Conservation (phyloP, 2,113 vertebrate species). For the Rhinogobius similis region DNA sequence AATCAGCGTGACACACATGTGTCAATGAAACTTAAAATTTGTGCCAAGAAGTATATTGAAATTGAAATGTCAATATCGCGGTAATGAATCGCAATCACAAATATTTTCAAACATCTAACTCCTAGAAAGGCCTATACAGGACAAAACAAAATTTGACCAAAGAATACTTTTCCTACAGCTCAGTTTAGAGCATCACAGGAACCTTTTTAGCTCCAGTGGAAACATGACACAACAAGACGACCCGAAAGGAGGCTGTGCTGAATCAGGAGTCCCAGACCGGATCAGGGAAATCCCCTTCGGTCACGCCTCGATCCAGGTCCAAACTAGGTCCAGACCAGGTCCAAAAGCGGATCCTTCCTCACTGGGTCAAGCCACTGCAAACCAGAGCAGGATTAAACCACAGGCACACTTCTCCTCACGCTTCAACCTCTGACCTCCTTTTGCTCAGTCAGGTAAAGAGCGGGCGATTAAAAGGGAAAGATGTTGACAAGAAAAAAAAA, state of each 20-base stretch:
- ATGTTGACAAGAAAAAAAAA: not conserved
- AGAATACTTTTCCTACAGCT: too few relatives aligned
- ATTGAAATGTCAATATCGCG: too few relatives aligned
- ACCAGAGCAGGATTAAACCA: slow-evolving; percentile 14
- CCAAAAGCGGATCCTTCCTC: not conserved
- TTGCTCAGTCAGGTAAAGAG: slow-evolving; percentile 14
- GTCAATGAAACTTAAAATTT: too few relatives aligned
- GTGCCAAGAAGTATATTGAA: too few relatives aligned
- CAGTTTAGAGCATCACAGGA: too few relatives aligned
- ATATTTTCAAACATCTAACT: too few relatives aligned
- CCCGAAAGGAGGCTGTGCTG: slow-evolving; percentile 23
- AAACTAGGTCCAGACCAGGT: slow-evolving; percentile 24
- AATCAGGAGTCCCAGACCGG: slow-evolving; percentile 66
- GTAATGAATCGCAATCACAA: too few relatives aligned
- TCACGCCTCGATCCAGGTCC: slow-evolving; percentile 42
- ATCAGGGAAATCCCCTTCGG: slow-evolving; percentile 46
- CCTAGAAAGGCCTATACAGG: too few relatives aligned
- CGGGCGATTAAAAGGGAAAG: not conserved
- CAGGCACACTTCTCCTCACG: not conserved
- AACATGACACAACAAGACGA: slow-evolving; percentile 6
- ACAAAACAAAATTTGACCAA: too few relatives aligned
- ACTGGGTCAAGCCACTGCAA: slow-evolving; percentile 4
- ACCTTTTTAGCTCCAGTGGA: not conserved
- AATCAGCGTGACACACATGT: too few relatives aligned
- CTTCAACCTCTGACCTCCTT: slow-evolving; percentile 44